Conservation (phyloP, 2,113 vertebrate species). For the Cichladusa arquata region DNA sequence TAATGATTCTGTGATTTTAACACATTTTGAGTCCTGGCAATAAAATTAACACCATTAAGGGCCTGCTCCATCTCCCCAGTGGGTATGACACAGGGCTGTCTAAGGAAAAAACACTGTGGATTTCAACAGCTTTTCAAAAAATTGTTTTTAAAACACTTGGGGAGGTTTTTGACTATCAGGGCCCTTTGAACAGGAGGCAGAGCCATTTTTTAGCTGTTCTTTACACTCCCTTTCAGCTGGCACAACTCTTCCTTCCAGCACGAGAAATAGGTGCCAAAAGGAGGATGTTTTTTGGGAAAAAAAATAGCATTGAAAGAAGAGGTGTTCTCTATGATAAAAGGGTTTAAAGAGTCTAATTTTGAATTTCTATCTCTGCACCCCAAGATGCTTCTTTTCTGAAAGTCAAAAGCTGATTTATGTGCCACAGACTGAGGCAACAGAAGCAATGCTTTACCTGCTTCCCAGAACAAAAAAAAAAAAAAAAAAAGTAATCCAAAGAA, state of each 20-base stretch:
- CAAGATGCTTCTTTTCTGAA: background rate
- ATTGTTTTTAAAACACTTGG: background rate
- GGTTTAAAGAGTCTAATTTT: background rate
- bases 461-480: background rate
- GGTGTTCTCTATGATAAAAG: background rate
- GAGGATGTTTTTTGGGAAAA: background rate
- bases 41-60: background rate
- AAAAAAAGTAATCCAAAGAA: background rate
- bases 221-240: background rate
- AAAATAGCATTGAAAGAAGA: background rate
- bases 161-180: background rate
- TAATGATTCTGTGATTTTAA: background rate
- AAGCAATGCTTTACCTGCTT: background rate
- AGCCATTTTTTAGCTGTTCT: background rate
- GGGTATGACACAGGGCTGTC: background rate
- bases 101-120: background rate
- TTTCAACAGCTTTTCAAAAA: background rate
- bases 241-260: background rate
- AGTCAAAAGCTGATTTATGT: constrained; percentile 13
- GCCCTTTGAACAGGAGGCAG: background rate
- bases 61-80: background rate
- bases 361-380: background rate
- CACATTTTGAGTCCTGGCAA: background rate
- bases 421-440: background rate
- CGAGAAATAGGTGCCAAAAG: rapidly evolving